phyloP scores from a whole-genome alignment of 2,113 vertebrate species.

The Aepyceros melampus region DNA sequence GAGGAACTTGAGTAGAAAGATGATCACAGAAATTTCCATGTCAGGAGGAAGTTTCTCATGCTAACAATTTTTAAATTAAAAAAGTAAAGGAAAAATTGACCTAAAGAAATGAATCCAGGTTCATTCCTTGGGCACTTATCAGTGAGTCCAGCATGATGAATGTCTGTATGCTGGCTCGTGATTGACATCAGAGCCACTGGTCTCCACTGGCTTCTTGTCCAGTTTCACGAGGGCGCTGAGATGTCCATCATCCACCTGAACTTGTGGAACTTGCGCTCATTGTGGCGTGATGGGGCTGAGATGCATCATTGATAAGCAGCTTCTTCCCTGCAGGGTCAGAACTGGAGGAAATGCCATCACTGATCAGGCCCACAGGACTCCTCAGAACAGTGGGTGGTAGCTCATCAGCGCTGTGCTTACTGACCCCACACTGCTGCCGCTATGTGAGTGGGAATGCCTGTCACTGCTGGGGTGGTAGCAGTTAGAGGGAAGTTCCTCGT shows the following conservation, averaged over 20 bases:
- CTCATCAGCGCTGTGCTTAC: slow-evolving; percentile 80
- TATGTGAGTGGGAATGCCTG: slow-evolving; percentile 80
- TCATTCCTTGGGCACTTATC: slow-evolving; percentile 95
- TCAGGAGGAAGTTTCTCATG: slow-evolving; percentile 88
- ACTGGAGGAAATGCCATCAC: slow-evolving; percentile 82
- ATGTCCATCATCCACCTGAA: slow-evolving; percentile 98
- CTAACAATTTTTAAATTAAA: slow-evolving; percentile 83
- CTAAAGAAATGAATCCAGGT: slow-evolving; percentile 86
- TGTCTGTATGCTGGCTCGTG: slow-evolving; percentile 86
- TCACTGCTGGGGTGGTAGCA: slow-evolving; percentile 85
- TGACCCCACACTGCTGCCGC: slow-evolving; percentile 80
- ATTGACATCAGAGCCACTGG: slow-evolving; percentile 92
- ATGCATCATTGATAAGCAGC: slow-evolving; percentile 86
- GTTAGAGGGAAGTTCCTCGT: slow-evolving; percentile 88
- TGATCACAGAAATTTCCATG: not conserved
- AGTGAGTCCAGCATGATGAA: slow-evolving; percentile 95
- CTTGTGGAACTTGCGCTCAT: slow-evolving; percentile 98
- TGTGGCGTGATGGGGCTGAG: slow-evolving; percentile 98
- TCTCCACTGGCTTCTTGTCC: slow-evolving; percentile 94
- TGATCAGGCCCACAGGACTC: slow-evolving; percentile 84
- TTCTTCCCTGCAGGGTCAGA: slow-evolving; percentile 90
- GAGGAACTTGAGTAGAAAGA: not conserved
- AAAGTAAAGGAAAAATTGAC: slow-evolving; percentile 79
- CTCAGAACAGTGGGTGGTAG: slow-evolving; percentile 79
- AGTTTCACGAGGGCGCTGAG: slow-evolving; percentile 96